A percentile compares a stretch with the other conserved stretches of the same genome.
phyloP scores from a whole-genome alignment of 2,888 invertebrate genomes.

The Caenorhabditis angaria region DNA sequence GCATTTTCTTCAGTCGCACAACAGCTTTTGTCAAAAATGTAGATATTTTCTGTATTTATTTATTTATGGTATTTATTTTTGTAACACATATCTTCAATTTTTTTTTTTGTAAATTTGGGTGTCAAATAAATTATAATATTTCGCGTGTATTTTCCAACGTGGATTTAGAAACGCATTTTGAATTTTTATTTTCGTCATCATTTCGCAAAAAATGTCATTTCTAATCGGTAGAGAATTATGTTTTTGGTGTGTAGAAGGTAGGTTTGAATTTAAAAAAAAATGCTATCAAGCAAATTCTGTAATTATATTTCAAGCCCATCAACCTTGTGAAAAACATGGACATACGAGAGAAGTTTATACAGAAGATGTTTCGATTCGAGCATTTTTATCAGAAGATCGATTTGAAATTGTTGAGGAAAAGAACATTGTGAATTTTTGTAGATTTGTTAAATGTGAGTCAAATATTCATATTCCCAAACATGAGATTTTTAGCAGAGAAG shows the following conservation, averaged over 20 bases:
- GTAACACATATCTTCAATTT: not conserved
- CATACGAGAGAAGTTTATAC: not conserved
- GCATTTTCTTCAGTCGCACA: slow-evolving; percentile 35
- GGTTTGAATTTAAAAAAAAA: not conserved
- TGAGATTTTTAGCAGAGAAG: not conserved
- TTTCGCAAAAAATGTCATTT: not conserved
- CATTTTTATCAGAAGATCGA: slow-evolving; percentile 17
- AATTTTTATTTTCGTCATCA: not conserved
- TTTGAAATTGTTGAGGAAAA: slow-evolving; percentile 20
- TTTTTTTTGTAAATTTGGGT: not conserved
- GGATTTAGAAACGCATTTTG: too few relatives aligned
- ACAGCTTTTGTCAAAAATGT: slow-evolving; percentile 30
- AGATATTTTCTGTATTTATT: not conserved
- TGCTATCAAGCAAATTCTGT: not conserved
- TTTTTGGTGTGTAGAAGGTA: slow-evolving; percentile 41
- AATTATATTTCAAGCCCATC: slow-evolving; percentile 14
- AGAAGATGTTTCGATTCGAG: slow-evolving; percentile 20
- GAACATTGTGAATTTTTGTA: not conserved
- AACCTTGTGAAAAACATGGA: slow-evolving; percentile 11
- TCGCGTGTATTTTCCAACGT: not conserved
- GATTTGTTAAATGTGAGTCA: not conserved
- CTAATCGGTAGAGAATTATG: slow-evolving; percentile 22
- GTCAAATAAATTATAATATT: not conserved
- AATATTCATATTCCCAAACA: too few relatives aligned
- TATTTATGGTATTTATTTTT: not conserved